phyloP scores from a whole-genome alignment of 2,797 vertebrate genomes.

The Carcharodon carcharias region DNA sequence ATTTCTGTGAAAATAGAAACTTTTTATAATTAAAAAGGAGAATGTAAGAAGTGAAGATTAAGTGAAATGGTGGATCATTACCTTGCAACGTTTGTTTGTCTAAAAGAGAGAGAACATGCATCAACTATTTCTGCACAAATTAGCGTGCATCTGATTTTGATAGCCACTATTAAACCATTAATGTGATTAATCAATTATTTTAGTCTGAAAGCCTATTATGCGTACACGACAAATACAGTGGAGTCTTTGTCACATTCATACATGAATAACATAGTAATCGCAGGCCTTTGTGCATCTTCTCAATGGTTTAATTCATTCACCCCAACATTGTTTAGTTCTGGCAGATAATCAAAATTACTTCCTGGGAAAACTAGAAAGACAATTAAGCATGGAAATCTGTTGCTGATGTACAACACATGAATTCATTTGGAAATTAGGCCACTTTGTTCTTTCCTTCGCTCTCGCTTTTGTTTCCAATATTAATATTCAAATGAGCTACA shows the following conservation, averaged over 20 bases:
- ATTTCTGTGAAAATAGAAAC: conserved; percentile 52
- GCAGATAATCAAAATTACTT: conserved; percentile 39
- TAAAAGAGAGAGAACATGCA: conserved; percentile 58
- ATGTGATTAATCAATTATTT: conserved; percentile 59
- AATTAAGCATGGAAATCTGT: conserved; percentile 44
- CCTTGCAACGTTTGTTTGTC: conserved; percentile 51
- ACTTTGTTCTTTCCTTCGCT: conserved; percentile 56
- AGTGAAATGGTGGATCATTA: conserved; percentile 53
- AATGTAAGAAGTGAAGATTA: conserved; percentile 51
- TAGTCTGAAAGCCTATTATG: conserved; percentile 45
- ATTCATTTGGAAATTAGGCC: conserved; percentile 53
- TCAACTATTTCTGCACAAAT: conserved; percentile 54
- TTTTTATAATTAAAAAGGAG: conserved; percentile 49
- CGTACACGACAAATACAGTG: conserved; percentile 57
- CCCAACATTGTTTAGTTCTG: conserved; percentile 42
- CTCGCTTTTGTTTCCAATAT: conserved; percentile 63
- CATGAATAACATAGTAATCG: conserved; percentile 61
- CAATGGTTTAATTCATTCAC: conserved; percentile 57
- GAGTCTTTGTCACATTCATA: conserved; percentile 60
- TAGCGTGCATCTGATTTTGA: conserved; percentile 58
- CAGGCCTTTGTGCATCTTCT: conserved; percentile 57
- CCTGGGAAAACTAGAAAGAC: conserved; percentile 40
- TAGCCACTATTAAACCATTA: conserved; percentile 56
- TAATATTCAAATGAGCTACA: conserved; percentile 78
- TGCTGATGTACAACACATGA: conserved; percentile 45